Conservation (phyloP, 2,888 invertebrate species). For the Cheilosia grossa region DNA sequence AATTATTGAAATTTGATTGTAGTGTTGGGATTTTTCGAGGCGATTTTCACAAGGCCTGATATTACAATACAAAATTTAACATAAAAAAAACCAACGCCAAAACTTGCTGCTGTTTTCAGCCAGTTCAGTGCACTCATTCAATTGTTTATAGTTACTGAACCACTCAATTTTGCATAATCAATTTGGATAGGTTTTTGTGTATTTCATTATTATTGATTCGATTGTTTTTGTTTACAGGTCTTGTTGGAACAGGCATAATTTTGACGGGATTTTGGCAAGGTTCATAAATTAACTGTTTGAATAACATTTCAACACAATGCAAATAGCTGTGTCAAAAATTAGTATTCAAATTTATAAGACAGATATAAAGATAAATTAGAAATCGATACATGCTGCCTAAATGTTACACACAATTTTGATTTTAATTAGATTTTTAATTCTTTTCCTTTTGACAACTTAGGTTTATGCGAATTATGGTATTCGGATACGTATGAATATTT, state of each 20-base stretch:
- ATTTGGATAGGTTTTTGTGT: constrained; percentile 9
- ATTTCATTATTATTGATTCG: not conserved
- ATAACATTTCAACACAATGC: constrained; percentile 15
- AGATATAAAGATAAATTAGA: constrained; percentile 24
- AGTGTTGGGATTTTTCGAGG: constrained; percentile 45
- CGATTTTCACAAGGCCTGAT: not conserved
- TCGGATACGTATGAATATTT: too few species aligned
- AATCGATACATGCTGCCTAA: constrained; percentile 21
- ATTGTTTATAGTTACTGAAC: not conserved
- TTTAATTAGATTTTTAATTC: constrained; percentile 29
- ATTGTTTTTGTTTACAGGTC: not conserved
- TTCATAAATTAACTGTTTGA: constrained; percentile 33
- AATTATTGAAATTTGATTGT: constrained; percentile 69
- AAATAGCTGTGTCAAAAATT: constrained; percentile 54
- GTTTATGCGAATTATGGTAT: constrained; percentile 36
- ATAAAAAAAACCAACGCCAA: too few species aligned
- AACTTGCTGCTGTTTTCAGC: not conserved
- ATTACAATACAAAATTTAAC: too few species aligned
- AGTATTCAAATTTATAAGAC: constrained; percentile 52
- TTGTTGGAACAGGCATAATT: constrained; percentile 29
- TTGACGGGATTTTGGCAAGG: constrained; percentile 19
- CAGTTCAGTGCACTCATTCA: constrained; percentile 8
- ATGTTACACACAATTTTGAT: constrained; percentile 25
- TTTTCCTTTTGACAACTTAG: not conserved
- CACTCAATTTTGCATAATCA: constrained; percentile 52